Percentiles rank a stretch among this genome's conserved stretches.
Evolutionary conservation across 2,113 vertebrate species (phyloP).

Genomic region (Reinhardtius hippoglossoides): DNA sequence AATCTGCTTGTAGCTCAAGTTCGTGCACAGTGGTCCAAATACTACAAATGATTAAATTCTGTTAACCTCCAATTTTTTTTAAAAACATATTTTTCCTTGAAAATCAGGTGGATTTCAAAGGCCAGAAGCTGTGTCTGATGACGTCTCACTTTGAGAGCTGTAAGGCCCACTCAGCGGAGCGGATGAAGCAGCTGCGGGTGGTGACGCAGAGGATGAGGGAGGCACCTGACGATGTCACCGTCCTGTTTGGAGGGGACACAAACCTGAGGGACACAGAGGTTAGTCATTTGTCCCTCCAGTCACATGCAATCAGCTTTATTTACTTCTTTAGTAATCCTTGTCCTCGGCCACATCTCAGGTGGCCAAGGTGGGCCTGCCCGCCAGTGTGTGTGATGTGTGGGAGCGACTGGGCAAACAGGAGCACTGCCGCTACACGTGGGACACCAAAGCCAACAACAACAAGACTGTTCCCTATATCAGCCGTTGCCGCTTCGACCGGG

Average conservation of each 20-base stretch:
- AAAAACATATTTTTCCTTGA: not conserved
- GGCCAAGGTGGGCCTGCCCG: slow-evolving; percentile 85
- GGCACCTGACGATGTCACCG: slow-evolving; percentile 82
- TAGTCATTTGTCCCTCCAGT: slow-evolving; percentile 22
- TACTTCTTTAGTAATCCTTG: not conserved
- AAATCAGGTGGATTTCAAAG: slow-evolving; percentile 84
- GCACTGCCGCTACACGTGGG: slow-evolving; percentile 95
- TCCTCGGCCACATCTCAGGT: slow-evolving; percentile 80
- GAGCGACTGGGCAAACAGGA: slow-evolving; percentile 89
- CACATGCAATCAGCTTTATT: accelerated
- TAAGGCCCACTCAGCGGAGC: slow-evolving; percentile 85
- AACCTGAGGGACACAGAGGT: slow-evolving; percentile 94
- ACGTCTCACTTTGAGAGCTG: slow-evolving; percentile 97
- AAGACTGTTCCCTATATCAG: slow-evolving; percentile 75
- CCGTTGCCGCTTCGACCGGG: slow-evolving; percentile 91
- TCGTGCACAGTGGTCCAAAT: slow-evolving; percentile 36
- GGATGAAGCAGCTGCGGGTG: slow-evolving; percentile 87
- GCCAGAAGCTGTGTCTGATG: slow-evolving; percentile 90
- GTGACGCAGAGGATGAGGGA: slow-evolving; percentile 85
- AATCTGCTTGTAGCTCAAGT: slow-evolving; percentile 92
- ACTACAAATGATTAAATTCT: not conserved
- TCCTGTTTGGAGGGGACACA: slow-evolving; percentile 96
- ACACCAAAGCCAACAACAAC: slow-evolving; percentile 90
- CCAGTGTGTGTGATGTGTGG: slow-evolving; percentile 88
- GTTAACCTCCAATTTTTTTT: not conserved